Evolutionary conservation across 2,888 invertebrate genomes (phyloP).

Genomic region (Caenorhabditis uteleia): DNA sequence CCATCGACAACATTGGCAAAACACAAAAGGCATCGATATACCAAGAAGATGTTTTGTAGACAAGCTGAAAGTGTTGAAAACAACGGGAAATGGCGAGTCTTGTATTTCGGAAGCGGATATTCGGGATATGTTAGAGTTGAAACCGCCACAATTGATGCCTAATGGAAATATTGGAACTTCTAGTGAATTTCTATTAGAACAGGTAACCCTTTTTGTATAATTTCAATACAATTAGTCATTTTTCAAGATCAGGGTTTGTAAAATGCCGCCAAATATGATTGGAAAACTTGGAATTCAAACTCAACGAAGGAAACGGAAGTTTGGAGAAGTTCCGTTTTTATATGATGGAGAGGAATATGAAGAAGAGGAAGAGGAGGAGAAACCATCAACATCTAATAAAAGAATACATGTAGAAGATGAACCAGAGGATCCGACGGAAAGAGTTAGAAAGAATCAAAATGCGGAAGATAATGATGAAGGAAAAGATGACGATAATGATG

Average conservation of each 20-base stretch:
- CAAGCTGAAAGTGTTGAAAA: constrained; percentile 28
- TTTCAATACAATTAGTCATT: neutral
- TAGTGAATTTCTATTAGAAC: constrained; percentile 71
- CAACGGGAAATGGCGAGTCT: constrained; percentile 2
- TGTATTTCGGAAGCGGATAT: constrained; percentile 28
- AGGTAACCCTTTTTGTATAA: constrained; percentile 14
- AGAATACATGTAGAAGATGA: constrained; percentile 4
- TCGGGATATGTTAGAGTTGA: constrained; percentile 65
- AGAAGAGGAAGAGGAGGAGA: constrained; percentile 2
- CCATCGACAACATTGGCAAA: constrained; percentile 34
- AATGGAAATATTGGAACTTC: constrained; percentile 75
- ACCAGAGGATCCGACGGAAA: constrained; percentile 41
- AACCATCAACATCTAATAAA: constrained; percentile 1
- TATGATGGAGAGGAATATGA: constrained; percentile 21
- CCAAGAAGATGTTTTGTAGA: constrained; percentile 40
- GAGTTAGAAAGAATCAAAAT: constrained; percentile 12
- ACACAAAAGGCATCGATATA: constrained; percentile 15
- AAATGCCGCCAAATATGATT: constrained; percentile 70
- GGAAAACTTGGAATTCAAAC: constrained; percentile 46
- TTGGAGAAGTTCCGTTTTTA: constrained; percentile 45
- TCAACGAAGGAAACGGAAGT: constrained; percentile 33
- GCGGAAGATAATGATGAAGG: constrained; percentile 43
- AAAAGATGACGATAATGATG: constrained; percentile 50
- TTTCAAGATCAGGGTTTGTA: constrained; percentile 70
- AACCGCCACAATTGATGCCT: constrained; percentile 72